Evolutionary conservation across 2,888 invertebrate species (phyloP).

Genomic region (Margaritifera margaritifera): DNA sequence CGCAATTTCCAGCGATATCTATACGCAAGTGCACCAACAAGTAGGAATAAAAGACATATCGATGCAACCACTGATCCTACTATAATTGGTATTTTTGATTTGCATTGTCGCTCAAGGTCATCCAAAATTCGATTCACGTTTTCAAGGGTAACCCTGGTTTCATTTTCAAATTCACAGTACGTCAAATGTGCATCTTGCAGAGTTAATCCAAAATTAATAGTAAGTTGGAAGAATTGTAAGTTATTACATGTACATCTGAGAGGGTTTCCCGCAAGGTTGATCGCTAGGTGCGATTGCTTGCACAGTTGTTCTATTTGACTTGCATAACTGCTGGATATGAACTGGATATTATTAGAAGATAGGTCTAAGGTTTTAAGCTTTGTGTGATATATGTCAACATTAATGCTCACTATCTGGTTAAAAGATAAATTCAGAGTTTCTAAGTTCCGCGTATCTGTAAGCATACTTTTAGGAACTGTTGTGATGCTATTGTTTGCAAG

Average conservation of each 20-base stretch:
- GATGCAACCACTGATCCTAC: background rate
- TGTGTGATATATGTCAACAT: constrained; percentile 1
- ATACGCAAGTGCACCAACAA: background rate
- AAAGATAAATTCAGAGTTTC: background rate
- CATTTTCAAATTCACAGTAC: no score
- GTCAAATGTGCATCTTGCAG: no score
- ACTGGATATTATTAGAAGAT: background rate
- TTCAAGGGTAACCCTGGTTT: background rate
- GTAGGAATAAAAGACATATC: background rate
- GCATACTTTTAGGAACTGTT: background rate
- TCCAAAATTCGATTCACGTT: background rate
- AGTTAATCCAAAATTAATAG: no score
- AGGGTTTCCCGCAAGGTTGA: background rate
- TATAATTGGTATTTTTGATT: background rate
- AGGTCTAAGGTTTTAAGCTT: background rate
- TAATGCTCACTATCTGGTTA: background rate
- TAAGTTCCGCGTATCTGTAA: background rate
- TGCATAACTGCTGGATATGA: background rate
- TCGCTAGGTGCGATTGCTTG: background rate
- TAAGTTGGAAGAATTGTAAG: background rate
- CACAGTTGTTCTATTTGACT: background rate
- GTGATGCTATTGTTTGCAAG: background rate
- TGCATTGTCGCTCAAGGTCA: background rate
- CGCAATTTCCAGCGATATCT: constrained; percentile 5
- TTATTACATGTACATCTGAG: background rate